Evolutionary conservation across 2,113 vertebrate species (phyloP), one percentile per base, ranked within the genome.

Genomic region (Harpagus bidentatus): DNA sequence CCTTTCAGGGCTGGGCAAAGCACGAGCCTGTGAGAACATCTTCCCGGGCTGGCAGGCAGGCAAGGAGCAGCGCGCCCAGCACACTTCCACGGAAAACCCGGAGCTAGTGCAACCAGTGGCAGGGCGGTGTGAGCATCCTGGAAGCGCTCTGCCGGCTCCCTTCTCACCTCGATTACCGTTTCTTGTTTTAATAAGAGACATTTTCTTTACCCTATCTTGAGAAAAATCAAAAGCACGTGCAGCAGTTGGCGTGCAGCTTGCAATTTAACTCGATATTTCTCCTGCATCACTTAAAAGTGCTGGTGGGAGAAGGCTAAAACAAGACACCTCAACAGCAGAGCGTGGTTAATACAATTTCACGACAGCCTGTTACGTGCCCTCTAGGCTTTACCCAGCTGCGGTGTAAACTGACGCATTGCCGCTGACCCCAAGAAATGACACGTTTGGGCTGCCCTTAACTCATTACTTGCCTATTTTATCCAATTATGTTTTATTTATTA

Each of bases 401-500:
- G 19, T 31, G 66, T 20, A 31, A 85, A 69, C 28, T 22, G n/a
- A 42, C 4, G 16, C n/a, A 7, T 32, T 62, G 66, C 93, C 43
- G 2, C 25, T 73, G 71, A 82, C 67, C 62, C 79, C 50, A 40
- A 66, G 84, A 77, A 94, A 91, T 71, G 4, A 66, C 67, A 81
- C 66, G 20, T 58, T 67, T 58, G 45, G 59, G 50, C 82, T 43
- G 66, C 74, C 52, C 71, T 66, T 79, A 45, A 85, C 58, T 95
- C 78, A 61, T 80, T 91, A 87, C 48, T 82, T 61, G 48, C 81
- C 56, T 63, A 25, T 88, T 94, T 94, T 91, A 87, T 66, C 73
- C 50, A 90, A 76, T 86, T 87, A 93, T 20, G 22, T 28, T 82
- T 93, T 79, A 92, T 95, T 92, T 96, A 69, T 96, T 77, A 85